Base-by-base conservation (phyloP, 2,113 vertebrate genomes). In the Chinchilla lanigera region DNA sequence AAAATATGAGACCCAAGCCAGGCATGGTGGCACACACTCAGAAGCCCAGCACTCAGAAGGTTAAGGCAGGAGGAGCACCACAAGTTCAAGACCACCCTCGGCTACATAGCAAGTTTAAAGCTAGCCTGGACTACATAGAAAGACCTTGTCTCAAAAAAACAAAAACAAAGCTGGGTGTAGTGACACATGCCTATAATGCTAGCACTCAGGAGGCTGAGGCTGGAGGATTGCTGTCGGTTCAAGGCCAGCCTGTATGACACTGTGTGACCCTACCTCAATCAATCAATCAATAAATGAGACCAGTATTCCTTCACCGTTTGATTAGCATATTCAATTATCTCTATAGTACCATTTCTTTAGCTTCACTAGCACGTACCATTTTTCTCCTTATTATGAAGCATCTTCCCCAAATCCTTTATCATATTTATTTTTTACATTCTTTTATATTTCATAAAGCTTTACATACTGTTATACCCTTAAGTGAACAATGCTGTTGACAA, bases 311-410 rank as follows among this genome's bases (percentile, higher is more conserved):
- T 61, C 3, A 85, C 3, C 0, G 30, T 80, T 33, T 95, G 44
- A 56, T 63, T 28, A 47, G 1, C 80, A 63, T 86, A 89, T 73
- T 85, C 41, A 69, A 41, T 84, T 73, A 12, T 73, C 73, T 81
- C 63, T 33, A 96, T 6, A 65, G 92, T 75, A 75, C 38, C 16
- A 26, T 16, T 78, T 92, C 77, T 91, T 96, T 67, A 91, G 13
- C 67, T 65, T 78, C 52, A 92, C 22, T 89, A 85, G 16, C 58
- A 89, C 61, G 80, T 22, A 33, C 24, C 33, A 89, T 52, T 52
- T 71, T 56, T 92, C 44, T 94, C 60, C n/a, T n/a, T 60, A 86
- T n/a, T 60, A 71, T 67, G 90, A 75, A 22, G 54, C 35, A 91
- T 90, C 60, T 33, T 78, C 41, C 41, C 63, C 50, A 75, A 92